phyloP scores from a whole-genome alignment of 2,888 invertebrate genomes.

The Scaptomyza reducta region DNA sequence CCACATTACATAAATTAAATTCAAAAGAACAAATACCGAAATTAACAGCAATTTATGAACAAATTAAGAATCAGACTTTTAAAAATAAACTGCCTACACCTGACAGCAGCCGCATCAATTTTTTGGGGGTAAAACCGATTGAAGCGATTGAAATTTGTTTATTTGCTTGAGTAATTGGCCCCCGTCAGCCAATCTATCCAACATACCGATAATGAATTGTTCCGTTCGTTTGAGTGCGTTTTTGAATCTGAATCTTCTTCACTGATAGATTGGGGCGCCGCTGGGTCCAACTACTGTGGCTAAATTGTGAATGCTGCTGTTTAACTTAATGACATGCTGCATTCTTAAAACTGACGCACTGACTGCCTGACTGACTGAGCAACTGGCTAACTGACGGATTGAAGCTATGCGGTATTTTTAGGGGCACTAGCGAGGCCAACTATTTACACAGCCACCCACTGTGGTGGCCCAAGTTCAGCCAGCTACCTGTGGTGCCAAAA shows the following conservation, averaged over 20 bases:
- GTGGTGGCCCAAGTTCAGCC: slow-evolving; percentile 63
- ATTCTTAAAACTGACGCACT: slow-evolving; percentile 22
- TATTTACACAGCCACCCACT: slow-evolving; percentile 80
- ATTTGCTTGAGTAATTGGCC: slow-evolving; percentile 78
- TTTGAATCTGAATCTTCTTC: slow-evolving; percentile 33
- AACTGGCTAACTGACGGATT: slow-evolving; percentile 52
- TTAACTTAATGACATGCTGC: slow-evolving; percentile 65
- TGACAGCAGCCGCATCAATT: slow-evolving; percentile 25
- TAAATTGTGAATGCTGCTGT: slow-evolving; percentile 61
- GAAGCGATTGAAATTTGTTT: slow-evolving; percentile 68
- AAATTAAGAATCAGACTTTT: slow-evolving; percentile 65
- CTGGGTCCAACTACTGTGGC: slow-evolving; percentile 55
- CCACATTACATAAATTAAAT: slow-evolving; percentile 70
- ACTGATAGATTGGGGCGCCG: slow-evolving; percentile 75
- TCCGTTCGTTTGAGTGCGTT: slow-evolving; percentile 49
- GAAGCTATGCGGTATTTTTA: slow-evolving; percentile 71
- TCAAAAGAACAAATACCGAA: slow-evolving; percentile 66
- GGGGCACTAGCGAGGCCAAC: slow-evolving; percentile 75
- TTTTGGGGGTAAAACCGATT: slow-evolving; percentile 46
- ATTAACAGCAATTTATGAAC: slow-evolving; percentile 76
- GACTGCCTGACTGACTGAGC: slow-evolving; percentile 29
- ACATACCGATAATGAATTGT: slow-evolving; percentile 65
- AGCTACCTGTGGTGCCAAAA: slow-evolving; percentile 75
- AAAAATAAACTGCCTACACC: slow-evolving; percentile 62
- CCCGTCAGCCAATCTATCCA: slow-evolving; percentile 71